Evolutionary conservation across 2,113 vertebrate species (phyloP), one percentile per base, ranked within the genome.

Genomic region (Scopus umbretta): DNA sequence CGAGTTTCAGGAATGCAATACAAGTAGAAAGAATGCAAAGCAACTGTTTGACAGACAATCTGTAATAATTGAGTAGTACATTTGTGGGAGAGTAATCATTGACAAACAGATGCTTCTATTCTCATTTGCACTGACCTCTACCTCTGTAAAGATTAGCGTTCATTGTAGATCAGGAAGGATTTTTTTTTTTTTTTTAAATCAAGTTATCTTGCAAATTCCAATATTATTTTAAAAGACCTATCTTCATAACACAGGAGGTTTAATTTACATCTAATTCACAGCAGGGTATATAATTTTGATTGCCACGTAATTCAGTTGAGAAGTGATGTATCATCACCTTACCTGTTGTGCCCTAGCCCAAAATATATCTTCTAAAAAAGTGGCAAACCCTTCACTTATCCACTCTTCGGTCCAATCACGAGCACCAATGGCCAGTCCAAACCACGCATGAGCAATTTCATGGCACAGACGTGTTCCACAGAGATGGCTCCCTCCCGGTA

Each of bases 381-480:
- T 99, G 95, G 99, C 99, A 52, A 99, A 99, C 13, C 99, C 99
- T 96, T 99, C 99, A 30, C 99, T 99, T 97, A 99, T 98, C 99
- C 99, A 99, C 92, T 99, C 99, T 95, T 99, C 99, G 0, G 99
- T 99, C 99, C 99, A 99, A 90, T 99, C 99, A 42, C 97, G 98
- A 92, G 99, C 99, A 81, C 99, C 99, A 7, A 99, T 99, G 65
- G 98, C 99, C 56, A 99, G 97, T 73, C 99, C 99, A 90, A 99
- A 99, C 99, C 99, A 99, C 92, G 99, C 97, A 71, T 99, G 99
- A 91, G 99, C 99, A 38, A 99, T 99, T 97, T 99, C 99, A 23
- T 99, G 99, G 97, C 99, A 99, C 34, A 99, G 96, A 53, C 99
- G 98, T 47, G 98, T 98, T 80, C 99, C 99, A 82, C 99, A 99